Base-by-base conservation (phyloP, 2,888 invertebrate species). In the Nebria brevicollis region DNA sequence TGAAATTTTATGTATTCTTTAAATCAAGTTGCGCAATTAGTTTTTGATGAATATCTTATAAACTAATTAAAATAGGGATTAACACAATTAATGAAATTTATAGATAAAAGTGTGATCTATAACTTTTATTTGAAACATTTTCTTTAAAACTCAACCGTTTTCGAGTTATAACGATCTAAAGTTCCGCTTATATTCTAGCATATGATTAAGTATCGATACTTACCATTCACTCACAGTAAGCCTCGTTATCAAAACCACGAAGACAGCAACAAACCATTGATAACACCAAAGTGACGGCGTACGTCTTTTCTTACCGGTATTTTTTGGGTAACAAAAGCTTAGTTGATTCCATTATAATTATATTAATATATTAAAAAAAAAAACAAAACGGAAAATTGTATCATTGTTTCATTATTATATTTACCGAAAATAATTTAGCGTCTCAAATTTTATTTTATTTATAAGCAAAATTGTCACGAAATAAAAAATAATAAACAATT, bases 181-280 rank as follows among this genome's bases (percentile, higher is more conserved):
- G 34, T 34, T 34, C 5, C 5, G 34, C 4, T 34, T 34, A 34
- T 34, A 86, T 92, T 94, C 84, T 93, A 98, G 98, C 99, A 99
- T 92, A 99, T 99, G 99, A 95, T 99, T 88, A 98, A 97, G 91
- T 99, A 99, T 90, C 95, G 96, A 90, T 99, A 99, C 91, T 91
- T 99, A 89, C 99, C 99, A 83, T 99, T 99, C 90, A 98, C 98
- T 78, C 96, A 97, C 89, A 98, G 98, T 87, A 99, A 99, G 92
- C 97, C 98, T 87, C 95, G 95, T 90, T 98, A 98, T 91, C 95
- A 96, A 90, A 93, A 92, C 82, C 92, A 91, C 85, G 91, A 91
- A 85, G 89, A 90, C 82, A 86, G 87, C 77, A 84, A 84, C 6
- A 86, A 85, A 82, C 83, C 84, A 64, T 75, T 89, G 78, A 89